These are phyloP conservation scores for Phyllopteryx taeniolatus DNA, from an alignment of 2,113 vertebrate species.

Conservation along the genomic window DNA sequence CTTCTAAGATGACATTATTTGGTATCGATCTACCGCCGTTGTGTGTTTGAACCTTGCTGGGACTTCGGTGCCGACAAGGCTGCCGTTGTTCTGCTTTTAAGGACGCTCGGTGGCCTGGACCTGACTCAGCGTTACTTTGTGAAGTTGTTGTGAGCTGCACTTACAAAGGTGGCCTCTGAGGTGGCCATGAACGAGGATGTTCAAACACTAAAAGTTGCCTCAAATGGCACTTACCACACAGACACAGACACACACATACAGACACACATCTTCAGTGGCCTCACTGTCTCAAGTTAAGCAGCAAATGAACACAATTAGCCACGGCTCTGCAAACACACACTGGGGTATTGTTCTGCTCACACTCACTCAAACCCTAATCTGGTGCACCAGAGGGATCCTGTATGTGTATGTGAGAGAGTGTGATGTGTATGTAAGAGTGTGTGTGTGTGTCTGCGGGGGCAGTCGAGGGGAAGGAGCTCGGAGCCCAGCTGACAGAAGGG, in stretches of 20 bases:
- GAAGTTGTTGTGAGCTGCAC: not conserved
- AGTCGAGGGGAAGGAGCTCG: constrained; percentile 61
- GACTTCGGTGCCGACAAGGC: constrained; percentile 52
- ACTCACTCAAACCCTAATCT: constrained; percentile 68
- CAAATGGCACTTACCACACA: constrained; percentile 47
- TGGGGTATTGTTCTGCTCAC: constrained; percentile 71
- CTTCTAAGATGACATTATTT: constrained; percentile 75
- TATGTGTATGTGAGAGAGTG: constrained; percentile 15
- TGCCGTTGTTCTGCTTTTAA: constrained; percentile 62
- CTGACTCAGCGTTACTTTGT: constrained; percentile 26
- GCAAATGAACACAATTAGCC: constrained; percentile 73
- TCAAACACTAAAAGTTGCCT: constrained; percentile 55
- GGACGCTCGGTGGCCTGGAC: constrained; percentile 43
- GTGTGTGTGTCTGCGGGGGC: constrained; percentile 34
- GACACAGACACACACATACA: constrained; percentile 29
- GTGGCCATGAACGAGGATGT: constrained; percentile 10
- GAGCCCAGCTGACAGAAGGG: constrained; percentile 74
- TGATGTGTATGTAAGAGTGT: constrained; percentile 17
- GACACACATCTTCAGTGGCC: constrained; percentile 53
- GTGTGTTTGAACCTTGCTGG: constrained; percentile 54
- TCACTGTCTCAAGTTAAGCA: constrained; percentile 68
- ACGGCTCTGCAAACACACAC: constrained; percentile 69
- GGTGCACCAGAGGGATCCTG: constrained; percentile 53
- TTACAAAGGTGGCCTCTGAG: not conserved
- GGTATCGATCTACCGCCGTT: constrained; percentile 65